Base-by-base conservation (phyloP, 2,888 invertebrate species). In the Hirtodrosophila duncani region DNA sequence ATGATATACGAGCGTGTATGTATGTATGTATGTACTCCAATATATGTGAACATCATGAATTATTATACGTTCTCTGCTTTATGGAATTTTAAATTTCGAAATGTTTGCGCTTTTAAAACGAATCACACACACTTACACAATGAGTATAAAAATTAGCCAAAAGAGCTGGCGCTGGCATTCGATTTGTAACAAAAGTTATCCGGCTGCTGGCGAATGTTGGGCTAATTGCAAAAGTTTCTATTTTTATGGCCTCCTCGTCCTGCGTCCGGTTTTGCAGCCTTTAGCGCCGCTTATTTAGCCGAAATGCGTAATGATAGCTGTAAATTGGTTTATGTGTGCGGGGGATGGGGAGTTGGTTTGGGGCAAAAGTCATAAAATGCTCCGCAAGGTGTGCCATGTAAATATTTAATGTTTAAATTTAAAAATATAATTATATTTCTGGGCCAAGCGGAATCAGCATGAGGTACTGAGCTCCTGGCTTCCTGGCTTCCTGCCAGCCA, bases 371-470 rank as follows among this genome's bases (percentile, higher is more conserved):
- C 3, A n/a, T n/a, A n/a, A n/a, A n/a, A n/a, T n/a, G n/a, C n/a
- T n/a, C n/a, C n/a, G n/a, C n/a, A n/a, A n/a, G 23, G 27, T 17
- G 38, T 39, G 16, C 14, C 37, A 13, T 50, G 42, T 67, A 49
- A 67, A 67, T 67, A 64, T 65, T 65, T 65, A 62, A 77, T 70
- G 62, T 68, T 77, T 77, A 72, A 71, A 71, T 71, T 77, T 63
- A 55, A 59, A 64, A 77, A 70, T 59, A 77, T 77, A 77, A 70
- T 71, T 70, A 77, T 77, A 57, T 64, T 39, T 34, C 34, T 18
- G 4, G 24, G 41, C 50, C 26, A 17, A 34, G 36, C 48, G 41
- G 55, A 75, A 59, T 70, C 75, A 69, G 74, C 67, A 74, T 49
- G 75, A 69, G 34, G 68, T 60, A 11, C 55, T 38, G 27, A 36